Conservation (phyloP, 2,113 vertebrate genomes). For the pig (Sus scrofa) region T2T-Sscrofa CM000812.6:244549501-244550000, state of each 20-base stretch:
- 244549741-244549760: constrained; percentile 7
- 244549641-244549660: constrained; percentile 94
- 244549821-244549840: constrained; percentile 68
- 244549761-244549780: constrained; percentile 39
- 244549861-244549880: constrained; percentile 68
- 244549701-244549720: constrained; percentile 75
- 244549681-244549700: constrained; percentile 92
- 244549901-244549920: constrained; percentile 76
- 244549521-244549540: constrained; percentile 94
- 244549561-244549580: constrained; percentile 95
- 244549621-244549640: constrained; percentile 94
- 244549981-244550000: constrained; percentile 73
- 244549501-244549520: constrained; percentile 94
- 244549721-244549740: constrained; percentile 88
- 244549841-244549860: constrained; percentile 54
- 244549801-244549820: constrained; percentile 34
- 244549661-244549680: constrained; percentile 91
- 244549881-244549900: constrained; percentile 41
- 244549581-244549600: constrained; percentile 93
- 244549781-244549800: background rate
- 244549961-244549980: constrained; percentile 42
- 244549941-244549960: constrained; percentile 68
- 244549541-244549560: constrained; percentile 93
- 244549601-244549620: constrained; percentile 94
- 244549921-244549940: constrained; percentile 63